Base-by-base conservation (phyloP, 1,140 invertebrate species). In the Heliconius hermathena region DNA sequence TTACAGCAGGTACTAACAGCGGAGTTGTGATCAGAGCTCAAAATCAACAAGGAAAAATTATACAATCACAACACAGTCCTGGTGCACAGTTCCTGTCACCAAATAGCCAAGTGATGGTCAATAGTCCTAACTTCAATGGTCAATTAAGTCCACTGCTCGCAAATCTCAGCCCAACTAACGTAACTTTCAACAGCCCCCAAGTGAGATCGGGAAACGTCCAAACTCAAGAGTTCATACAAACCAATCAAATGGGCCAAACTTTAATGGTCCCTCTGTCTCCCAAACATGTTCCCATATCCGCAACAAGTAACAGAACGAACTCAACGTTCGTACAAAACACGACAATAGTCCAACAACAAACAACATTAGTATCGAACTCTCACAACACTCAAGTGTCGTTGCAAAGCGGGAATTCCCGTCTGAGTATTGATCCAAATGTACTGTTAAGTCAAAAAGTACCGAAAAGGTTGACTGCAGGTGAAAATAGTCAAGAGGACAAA, bases 1-100 rank as follows among this genome's bases (percentile, higher is more conserved):
- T 97, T 22, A 95, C 97, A n/a, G 95, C 96, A 1, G 96, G 96
- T 46, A 96, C 96, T 8, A 93, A 93, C 74, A 96, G 96, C 3
- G 97, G 97, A 0, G 97, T 98, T 92, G 97, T 98, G 6, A 96
- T 98, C 33, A 92, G 97, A 73, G 95, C 97, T 4, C 97, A 97
- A 2, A 95, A 96, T 26, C 96, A 96, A 3, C 96, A 97, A 84
- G 96, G 96, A n/a, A 97, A 97, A 89, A 96, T 97, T 29, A 96
- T 97, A 79, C 96, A 97, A 79, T 95, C 95, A 3, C 96, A 96
- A 78, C 96, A 96, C 74, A 96, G 96, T 88, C 96, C 96, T 0
- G 96, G 96, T 3, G 95, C 96, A 3, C 96, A 97, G 80, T 97
- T 97, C 85, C 91, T 97, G 8, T 97, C 97, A 2, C 97, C 97